Evolutionary conservation across 1,140 invertebrate species (phyloP), one percentile per base, ranked within the genome.

Genomic region (Lysiphlebus fabarum): DNA sequence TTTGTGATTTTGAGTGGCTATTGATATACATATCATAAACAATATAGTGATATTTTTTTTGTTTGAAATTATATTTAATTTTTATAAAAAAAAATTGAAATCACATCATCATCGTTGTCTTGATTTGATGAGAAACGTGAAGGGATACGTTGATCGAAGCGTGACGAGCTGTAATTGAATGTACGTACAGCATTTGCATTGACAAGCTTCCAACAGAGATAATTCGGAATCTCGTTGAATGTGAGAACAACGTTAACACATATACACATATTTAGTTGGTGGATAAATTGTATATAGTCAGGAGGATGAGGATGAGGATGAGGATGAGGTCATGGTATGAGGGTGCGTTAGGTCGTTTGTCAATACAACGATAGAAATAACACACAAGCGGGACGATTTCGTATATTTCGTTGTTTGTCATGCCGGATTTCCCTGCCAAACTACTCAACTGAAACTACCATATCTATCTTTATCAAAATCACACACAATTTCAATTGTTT

Each of bases 81-180:
- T 26, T 26, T 26, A 4, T 26, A 4, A 26, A 2, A 26, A 2
- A 26, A 26, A 26, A 26, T 26, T 26, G 17, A 26, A 26, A 26
- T 26, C 17, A 26, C 2, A 26, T 26, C 17, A 26, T 26, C 17
- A 26, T 26, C 17, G 17, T 26, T 26, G 17, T 26, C 17, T 26
- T 26, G 17, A 26, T 26, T 26, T 26, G 17, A 26, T 26, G 17
- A 26, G 17, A 26, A 26, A 49, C 11, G 49, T 37, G 36, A 36
- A 36, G 34, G 12, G 34, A 61, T 63, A 62, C 66, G 74, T 70
- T 75, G 74, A 76, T 76, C 74, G 69, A 67, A 73, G 76, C 75
- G 75, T 79, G 77, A 79, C 73, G 71, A 77, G 74, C 69, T 67
- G 72, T 76, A 78, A 78, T 77, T 77, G 76, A 79, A 77, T 75